Evolutionary conservation across 2,888 invertebrate species (phyloP).

Genomic region (Beris chalybata): DNA sequence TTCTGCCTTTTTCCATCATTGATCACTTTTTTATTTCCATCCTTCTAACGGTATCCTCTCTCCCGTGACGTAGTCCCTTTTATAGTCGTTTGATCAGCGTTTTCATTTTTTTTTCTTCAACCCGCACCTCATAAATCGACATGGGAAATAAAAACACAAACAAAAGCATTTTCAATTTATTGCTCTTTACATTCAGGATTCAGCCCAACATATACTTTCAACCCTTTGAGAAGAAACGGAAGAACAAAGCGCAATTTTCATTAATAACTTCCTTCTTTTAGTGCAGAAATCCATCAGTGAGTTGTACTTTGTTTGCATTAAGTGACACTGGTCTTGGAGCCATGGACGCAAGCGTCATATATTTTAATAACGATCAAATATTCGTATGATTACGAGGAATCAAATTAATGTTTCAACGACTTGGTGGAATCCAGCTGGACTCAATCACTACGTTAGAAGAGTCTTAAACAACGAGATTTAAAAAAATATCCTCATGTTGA

Average conservation of each 20-base stretch:
- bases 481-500: too few relatives aligned
- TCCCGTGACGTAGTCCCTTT: conserved; percentile 9
- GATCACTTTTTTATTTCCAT: conserved; percentile 31
- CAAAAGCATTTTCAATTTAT: conserved; percentile 30
- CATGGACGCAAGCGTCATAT: too few relatives aligned
- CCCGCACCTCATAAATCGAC: conserved; percentile 24
- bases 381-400: too few relatives aligned
- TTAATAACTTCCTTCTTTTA: conserved; percentile 29
- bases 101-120: conserved; percentile 20
- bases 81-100: conserved; percentile 32
- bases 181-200: conserved; percentile 25
- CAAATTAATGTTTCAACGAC: too few relatives aligned
- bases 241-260: conserved; percentile 31
- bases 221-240: conserved; percentile 26
- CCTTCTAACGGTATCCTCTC: not conserved
- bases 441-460: too few relatives aligned
- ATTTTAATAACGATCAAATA: too few relatives aligned
- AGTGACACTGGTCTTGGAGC: too few relatives aligned
- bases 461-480: too few relatives aligned
- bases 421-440: too few relatives aligned
- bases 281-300: conserved; percentile 25
- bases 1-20: conserved; percentile 15
- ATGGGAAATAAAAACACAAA: conserved; percentile 14
- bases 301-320: conserved; percentile 13
- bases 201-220: conserved; percentile 28